phyloP scores from a whole-genome alignment of 2,797 vertebrate genomes.

The Mallotus villosus region DNA sequence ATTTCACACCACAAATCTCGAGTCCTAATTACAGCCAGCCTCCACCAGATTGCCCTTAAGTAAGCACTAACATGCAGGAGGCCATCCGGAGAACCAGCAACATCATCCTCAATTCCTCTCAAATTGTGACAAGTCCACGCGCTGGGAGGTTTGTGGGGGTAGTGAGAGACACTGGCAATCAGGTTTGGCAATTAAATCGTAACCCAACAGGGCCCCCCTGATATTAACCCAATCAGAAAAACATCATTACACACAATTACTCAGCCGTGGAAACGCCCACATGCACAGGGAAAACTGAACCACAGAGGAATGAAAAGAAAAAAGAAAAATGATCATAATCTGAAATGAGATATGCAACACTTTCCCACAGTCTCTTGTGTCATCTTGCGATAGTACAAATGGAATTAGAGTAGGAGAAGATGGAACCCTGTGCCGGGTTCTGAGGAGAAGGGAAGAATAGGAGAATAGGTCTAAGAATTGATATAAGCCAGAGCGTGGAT shows the following conservation, averaged over 20 bases:
- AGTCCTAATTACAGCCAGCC: conserved; percentile 46
- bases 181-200: conserved; percentile 48
- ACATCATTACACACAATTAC: conserved; percentile 46
- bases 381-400: background rate
- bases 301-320: conserved; percentile 7
- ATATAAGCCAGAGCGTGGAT: no score
- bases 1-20: no score
- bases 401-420: background rate
- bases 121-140: conserved; percentile 33
- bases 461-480: background rate
- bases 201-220: conserved; percentile 37
- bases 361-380: background rate
- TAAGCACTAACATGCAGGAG: conserved; percentile 36
- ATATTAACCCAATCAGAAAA: conserved; percentile 45
- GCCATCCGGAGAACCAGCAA: conserved; percentile 20
- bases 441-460: background rate
- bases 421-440: background rate
- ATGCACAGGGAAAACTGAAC: background rate
- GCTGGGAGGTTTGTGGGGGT: conserved; percentile 23
- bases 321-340: conserved; percentile 21
- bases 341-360: conserved; percentile 10
- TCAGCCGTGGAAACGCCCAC: conserved; percentile 14
- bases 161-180: conserved; percentile 45
- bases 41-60: conserved; percentile 37
- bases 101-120: conserved; percentile 24